Conservation (phyloP, 1,140 invertebrate species). For the Drosophila miranda region DNA sequence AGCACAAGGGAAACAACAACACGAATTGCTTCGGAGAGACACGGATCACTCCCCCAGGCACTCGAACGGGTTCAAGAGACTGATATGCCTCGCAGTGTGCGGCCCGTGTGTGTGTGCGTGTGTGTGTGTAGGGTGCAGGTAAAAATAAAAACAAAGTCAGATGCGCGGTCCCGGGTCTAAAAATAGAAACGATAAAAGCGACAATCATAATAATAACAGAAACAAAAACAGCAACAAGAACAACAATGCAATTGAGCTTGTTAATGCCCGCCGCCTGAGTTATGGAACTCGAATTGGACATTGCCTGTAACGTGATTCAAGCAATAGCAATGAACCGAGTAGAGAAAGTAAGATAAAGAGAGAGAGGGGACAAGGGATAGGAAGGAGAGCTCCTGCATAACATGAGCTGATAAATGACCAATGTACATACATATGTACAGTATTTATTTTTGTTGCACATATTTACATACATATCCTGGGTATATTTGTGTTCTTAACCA, state of each 20-base stretch:
- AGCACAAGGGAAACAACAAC: too few species aligned
- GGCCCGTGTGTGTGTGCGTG: not conserved
- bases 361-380: not conserved
- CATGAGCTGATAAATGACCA: constrained; percentile 7
- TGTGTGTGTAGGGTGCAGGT: constrained; percentile 35
- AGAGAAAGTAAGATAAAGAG: constrained; percentile 11
- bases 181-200: constrained; percentile 40
- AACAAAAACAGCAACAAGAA: constrained; percentile 42
- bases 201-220: constrained; percentile 33
- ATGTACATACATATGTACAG: constrained; percentile 23
- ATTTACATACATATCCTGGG: too few species aligned
- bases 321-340: constrained; percentile 4
- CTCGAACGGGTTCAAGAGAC: constrained; percentile 2
- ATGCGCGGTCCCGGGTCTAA: constrained; percentile 28
- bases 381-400: too few species aligned
- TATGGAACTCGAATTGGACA: constrained; percentile 43
- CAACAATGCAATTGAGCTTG: constrained; percentile 49
- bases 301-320: constrained; percentile 17
- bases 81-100: constrained; percentile 9
- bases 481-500: too few species aligned
- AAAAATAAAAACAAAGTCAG: constrained; percentile 48
- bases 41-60: too few species aligned
- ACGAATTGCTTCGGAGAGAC: too few species aligned
- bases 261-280: constrained; percentile 3
- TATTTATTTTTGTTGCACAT: not conserved